These are phyloP conservation scores for Macaca mulatta DNA, from an alignment of 2,113 vertebrate genomes.

Conservation along the genomic window DNA sequence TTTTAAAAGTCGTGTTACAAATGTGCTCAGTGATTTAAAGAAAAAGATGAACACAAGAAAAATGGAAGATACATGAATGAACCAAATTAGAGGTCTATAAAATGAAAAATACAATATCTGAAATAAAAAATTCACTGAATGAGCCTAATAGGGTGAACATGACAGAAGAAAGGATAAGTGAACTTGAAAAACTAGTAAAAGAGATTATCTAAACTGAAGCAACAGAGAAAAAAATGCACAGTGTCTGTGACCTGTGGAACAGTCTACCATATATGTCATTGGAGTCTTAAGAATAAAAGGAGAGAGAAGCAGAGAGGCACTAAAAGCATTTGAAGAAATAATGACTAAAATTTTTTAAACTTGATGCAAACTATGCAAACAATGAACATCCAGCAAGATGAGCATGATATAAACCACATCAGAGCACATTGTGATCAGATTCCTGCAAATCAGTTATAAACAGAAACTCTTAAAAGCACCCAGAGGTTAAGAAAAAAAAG, in stretches of 20 bases:
- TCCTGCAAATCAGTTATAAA: conserved; percentile 17
- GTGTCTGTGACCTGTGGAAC: background rate
- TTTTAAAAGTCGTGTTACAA: background rate
- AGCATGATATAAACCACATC: background rate
- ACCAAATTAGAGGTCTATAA: background rate
- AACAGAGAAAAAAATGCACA: background rate
- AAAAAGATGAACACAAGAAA: background rate
- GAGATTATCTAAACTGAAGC: background rate
- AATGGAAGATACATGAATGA: background rate
- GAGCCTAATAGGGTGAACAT: background rate
- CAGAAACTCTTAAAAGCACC: conserved; percentile 5
- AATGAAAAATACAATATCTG: background rate
- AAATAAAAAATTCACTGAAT: background rate
- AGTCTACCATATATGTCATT: background rate
- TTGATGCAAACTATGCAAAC: background rate
- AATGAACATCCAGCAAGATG: background rate
- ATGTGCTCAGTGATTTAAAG: background rate
- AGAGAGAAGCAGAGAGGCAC: background rate
- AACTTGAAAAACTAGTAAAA: background rate
- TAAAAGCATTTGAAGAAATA: conserved; percentile 24
- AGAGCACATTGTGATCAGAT: conserved; percentile 11
- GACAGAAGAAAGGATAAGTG: background rate
- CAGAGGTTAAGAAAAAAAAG: background rate
- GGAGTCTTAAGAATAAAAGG: background rate
- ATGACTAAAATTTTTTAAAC: background rate